Evolutionary conservation across 2,888 invertebrate genomes (phyloP), one percentile per base, ranked within the genome.

Genomic region (Cryptocheilus praepositus): DNA sequence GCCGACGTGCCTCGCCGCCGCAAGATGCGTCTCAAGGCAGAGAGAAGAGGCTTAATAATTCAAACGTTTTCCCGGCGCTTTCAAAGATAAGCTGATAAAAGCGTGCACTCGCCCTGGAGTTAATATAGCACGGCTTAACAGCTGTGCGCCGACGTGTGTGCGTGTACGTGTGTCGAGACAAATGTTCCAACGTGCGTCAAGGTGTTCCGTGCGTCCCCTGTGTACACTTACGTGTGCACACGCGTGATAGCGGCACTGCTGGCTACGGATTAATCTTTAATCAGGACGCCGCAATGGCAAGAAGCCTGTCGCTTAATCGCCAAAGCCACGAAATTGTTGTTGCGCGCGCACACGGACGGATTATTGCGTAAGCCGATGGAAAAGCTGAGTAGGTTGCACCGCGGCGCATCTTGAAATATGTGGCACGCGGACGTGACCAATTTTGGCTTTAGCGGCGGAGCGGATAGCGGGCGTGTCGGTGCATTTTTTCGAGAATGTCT

Each of bases 31-130:
- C 36, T 36, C 4, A 36, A 68, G 54, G 67, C 52, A 53, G 36
- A 25, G 18, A n/a, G 36, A n/a, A n/a, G 56, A 21, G 61, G 62
- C 62, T 81, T 79, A 81, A 81, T 81, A 81, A 82, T 81, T 80
- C 74, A 81, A 80, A 83, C 77, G 76, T 81, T 83, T 79, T 68
- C 80, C 76, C 36, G 51, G 65, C 61, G 75, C 73, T 80, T 67
- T 74, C 70, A 63, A 74, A 75, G 83, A 82, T 81, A 83, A 82
- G 74, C 75, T 80, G 81, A 79, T 83, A 81, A 83, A 81, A 81
- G 81, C 80, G 64, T 62, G 74, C 67, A 57, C 65, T 63, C 61
- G 45, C 58, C 58, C 43, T 57, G 56, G 45, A 16, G 65, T 52
- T 73, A 65, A 76, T 74, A 71, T 70, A 73, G 43, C 45, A 52